Conservation (phyloP, 2,888 invertebrate genomes). For the Drosophila subsilvestris region DNA sequence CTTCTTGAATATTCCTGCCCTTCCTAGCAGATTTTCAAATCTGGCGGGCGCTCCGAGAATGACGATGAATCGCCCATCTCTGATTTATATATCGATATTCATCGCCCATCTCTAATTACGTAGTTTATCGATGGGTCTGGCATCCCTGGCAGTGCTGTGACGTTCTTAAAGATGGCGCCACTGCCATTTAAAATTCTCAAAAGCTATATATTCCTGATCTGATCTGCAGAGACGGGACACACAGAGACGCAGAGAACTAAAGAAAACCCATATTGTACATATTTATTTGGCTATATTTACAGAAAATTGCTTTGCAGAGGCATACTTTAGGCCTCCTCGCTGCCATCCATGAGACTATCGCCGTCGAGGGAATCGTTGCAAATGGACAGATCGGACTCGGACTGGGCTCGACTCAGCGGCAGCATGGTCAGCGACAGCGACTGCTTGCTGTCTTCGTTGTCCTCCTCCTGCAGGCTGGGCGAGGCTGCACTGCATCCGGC, state of each 20-base stretch:
- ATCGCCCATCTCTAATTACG: too few species aligned
- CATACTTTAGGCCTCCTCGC: conserved; percentile 76
- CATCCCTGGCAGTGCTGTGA: not conserved
- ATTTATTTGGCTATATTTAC: conserved; percentile 72
- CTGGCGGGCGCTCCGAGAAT: too few species aligned
- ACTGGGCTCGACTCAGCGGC: conserved; percentile 64
- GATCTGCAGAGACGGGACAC: not conserved
- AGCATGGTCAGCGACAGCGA: conserved; percentile 64
- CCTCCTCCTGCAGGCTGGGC: conserved; percentile 69
- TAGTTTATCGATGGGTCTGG: too few species aligned
- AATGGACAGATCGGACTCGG: conserved; percentile 84
- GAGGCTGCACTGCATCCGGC: conserved; percentile 59
- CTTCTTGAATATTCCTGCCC: too few species aligned
- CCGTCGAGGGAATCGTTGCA: conserved; percentile 83
- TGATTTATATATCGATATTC: too few species aligned
- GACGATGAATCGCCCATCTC: too few species aligned
- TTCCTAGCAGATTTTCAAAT: too few species aligned
- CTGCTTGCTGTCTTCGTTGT: conserved; percentile 79
- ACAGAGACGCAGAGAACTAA: not conserved
- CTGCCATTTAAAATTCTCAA: not conserved
- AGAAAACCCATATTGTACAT: conserved; percentile 36
- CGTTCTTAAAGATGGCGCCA: too few species aligned
- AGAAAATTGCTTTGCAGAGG: conserved; percentile 27
- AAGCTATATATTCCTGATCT: not conserved
- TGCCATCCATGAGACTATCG: conserved; percentile 82